These are phyloP conservation scores for Girardia tigrina DNA, from an alignment of 2,888 invertebrate species.

Conservation along the genomic window DNA sequence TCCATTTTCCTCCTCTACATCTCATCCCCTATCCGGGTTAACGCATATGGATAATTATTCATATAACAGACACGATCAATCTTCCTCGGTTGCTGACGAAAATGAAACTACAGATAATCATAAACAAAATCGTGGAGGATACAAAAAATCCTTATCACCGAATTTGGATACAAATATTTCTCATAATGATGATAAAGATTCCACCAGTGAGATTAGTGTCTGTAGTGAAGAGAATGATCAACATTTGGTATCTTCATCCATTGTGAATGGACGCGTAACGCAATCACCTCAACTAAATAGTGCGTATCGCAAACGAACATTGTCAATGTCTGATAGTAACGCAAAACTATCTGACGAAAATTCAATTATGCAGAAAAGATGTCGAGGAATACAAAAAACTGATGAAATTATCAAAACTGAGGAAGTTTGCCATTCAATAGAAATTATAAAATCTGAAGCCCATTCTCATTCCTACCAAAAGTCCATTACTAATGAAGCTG, in stretches of 20 bases:
- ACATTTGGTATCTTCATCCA: background rate
- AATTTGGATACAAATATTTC: constrained; percentile 10
- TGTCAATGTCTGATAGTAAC: background rate
- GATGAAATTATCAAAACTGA: background rate
- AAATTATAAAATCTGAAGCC: constrained; percentile 10
- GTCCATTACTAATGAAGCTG: background rate
- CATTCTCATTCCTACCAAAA: constrained; percentile 13
- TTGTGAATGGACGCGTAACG: constrained; percentile 3
- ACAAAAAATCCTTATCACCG: background rate
- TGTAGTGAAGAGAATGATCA: constrained; percentile 5
- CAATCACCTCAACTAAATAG: constrained; percentile 6
- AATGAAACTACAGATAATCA: background rate
- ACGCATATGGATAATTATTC: background rate
- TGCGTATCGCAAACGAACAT: background rate
- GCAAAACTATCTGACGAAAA: background rate
- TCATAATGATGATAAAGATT: constrained; percentile 13
- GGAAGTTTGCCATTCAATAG: background rate
- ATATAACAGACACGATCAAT: constrained; percentile 1
- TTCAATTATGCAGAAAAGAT: background rate
- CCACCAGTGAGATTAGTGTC: background rate
- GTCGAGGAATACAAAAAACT: background rate
- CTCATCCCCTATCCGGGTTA: background rate
- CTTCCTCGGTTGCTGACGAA: background rate
- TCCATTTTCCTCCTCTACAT: background rate
- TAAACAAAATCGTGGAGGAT: background rate